Evolutionary conservation across 2,113 vertebrate species (phyloP).

Genomic region (Columbina picui): DNA sequence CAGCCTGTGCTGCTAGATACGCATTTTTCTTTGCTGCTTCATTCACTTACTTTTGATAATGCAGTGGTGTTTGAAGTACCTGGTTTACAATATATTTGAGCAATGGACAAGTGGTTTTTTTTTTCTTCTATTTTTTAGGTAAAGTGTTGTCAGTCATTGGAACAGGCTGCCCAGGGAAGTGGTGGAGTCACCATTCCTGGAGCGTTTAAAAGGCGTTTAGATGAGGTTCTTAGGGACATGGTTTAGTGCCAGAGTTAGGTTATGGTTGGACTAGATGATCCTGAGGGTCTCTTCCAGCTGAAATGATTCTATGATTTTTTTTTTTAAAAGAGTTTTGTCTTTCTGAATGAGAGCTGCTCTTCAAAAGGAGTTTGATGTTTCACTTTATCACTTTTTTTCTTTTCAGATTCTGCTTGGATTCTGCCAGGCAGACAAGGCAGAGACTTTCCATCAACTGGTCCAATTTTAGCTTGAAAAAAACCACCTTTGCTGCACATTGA

Average conservation of each 20-base stretch:
- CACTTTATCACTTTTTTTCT: not conserved
- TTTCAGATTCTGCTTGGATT: constrained; percentile 95
- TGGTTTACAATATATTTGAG: not conserved
- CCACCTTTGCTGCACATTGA: constrained; percentile 95
- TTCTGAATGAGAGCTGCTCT: not conserved
- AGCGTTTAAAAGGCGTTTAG: too few relatives aligned
- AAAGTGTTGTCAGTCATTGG: too few relatives aligned
- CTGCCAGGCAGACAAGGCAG: constrained; percentile 94
- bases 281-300: too few relatives aligned
- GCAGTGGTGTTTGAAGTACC: not conserved
- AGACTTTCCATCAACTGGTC: constrained; percentile 99
- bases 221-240: too few relatives aligned
- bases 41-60: not conserved
- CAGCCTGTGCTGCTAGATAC: not conserved
- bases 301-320: not conserved
- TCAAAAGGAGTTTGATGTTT: not conserved
- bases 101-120: not conserved
- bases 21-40: not conserved
- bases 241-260: too few relatives aligned
- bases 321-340: not conserved
- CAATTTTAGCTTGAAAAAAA: constrained; percentile 99
- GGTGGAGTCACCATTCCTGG: too few relatives aligned
- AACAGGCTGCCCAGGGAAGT: too few relatives aligned
- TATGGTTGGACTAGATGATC: too few relatives aligned
- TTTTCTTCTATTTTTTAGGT: too few relatives aligned